Base-by-base conservation (phyloP, 92 coral and sea anemone genomes). In the Palythoa grandis region DNA sequence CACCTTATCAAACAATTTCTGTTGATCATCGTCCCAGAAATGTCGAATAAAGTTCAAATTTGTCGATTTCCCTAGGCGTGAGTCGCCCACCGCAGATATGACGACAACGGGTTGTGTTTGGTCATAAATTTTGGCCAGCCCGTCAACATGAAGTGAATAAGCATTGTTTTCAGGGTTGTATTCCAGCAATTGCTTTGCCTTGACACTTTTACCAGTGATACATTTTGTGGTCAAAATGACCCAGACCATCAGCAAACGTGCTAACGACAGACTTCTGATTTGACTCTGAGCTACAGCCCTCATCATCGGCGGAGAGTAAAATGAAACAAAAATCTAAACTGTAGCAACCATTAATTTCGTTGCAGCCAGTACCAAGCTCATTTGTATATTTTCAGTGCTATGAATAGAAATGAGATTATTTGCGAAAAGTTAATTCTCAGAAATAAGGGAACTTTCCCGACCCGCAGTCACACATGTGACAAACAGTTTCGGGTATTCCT, bases 31-130 rank as follows among this genome's bases (percentile, higher is more conserved):
- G 17, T 54, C 63, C 69, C 82, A 77, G 63, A 86, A 89, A 57
- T 92, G 89, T 10, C 77, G 79, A 19, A 93, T 70, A 25, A 91
- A 79, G 87, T 93, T 93, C 87, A 93, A 69, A 77, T 92, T 89
- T 17, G 95, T 93, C n/a, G 95, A 93, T 69, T 93, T 93, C 1
- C 95, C 95, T 15, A 93, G 83, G 29, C 95, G 91, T 7, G 95
- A 91, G 65, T 93, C 95, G 0, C 95, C 95, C 52, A 93, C 82
- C 0, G 89, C 96, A 4, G 92, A 85, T 6, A 87, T 54, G 22
- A 57, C 50, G 17, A 57, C 66, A 9, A 77, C 50, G 24, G 68
- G 69, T 16, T 54, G 53, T 14, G 66, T 57, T 77, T 77, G 82
- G 35, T 77, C 69, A 50, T 50, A 56, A 14, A 77, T 24, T 37